Evolutionary conservation across 1,140 invertebrate genomes (phyloP).

Genomic region (Ceratoteleas bidentatus): DNA sequence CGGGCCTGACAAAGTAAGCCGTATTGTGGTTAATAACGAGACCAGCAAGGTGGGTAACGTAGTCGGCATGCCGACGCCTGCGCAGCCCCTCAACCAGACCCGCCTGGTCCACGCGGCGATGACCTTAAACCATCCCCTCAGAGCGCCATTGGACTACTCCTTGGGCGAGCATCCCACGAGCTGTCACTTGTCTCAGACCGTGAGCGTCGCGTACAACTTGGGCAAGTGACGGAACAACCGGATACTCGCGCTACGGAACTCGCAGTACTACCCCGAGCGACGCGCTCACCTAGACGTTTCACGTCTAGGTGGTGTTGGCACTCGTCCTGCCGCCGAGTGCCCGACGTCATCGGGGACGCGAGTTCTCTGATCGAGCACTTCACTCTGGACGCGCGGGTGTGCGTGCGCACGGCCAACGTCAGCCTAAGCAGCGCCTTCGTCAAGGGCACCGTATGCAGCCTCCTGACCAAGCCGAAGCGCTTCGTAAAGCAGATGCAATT

Average conservation of each 20-base stretch:
- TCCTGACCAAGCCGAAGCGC: slow-evolving; percentile 86
- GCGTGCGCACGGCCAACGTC: slow-evolving; percentile 81
- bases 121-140: slow-evolving; percentile 84
- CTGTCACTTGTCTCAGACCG: slow-evolving; percentile 70
- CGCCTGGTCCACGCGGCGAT: no score
- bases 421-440: slow-evolving; percentile 86
- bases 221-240: slow-evolving; percentile 95
- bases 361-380: slow-evolving; percentile 91
- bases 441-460: slow-evolving; percentile 90
- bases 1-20: no score
- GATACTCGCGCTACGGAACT: slow-evolving; percentile 91
- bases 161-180: slow-evolving; percentile 76
- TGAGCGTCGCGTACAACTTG: slow-evolving; percentile 86
- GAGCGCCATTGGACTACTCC: slow-evolving; percentile 84
- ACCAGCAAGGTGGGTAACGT: no score
- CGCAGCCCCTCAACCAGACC: no score
- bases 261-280: slow-evolving; percentile 92
- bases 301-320: no score
- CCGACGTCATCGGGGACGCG: slow-evolving; percentile 95
- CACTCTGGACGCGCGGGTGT: slow-evolving; percentile 85
- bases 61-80: no score
- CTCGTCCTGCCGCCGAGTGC: slow-evolving; percentile 86
- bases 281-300: no score
- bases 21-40: no score
- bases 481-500: slow-evolving; percentile 89